A percentile compares a stretch with the other conserved stretches of the same genome.
Conservation (phyloP, 92 coral and sea anemone species). For the Phenganax marumi region DNA sequence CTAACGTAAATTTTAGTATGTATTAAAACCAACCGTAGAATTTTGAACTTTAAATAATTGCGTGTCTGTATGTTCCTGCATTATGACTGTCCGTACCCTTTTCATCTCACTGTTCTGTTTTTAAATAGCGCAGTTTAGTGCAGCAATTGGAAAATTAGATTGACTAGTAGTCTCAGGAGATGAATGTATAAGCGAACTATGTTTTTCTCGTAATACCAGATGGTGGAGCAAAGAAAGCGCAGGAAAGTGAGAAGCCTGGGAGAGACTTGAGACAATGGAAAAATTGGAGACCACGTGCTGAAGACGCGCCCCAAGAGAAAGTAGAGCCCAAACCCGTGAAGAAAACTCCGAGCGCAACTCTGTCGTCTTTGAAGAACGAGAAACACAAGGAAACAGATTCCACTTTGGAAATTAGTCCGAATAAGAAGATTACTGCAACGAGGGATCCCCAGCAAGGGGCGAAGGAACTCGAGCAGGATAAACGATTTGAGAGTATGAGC, state of each 20-base stretch:
- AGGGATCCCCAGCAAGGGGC: conserved; percentile 1
- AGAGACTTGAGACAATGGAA: conserved; percentile 31
- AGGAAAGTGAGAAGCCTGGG: conserved; percentile 33
- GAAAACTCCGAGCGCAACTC: conserved; percentile 7
- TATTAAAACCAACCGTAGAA: too few species aligned
- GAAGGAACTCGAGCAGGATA: neutral
- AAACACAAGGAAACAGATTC: conserved; percentile 5
- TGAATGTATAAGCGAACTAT: neutral
- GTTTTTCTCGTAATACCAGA: neutral
- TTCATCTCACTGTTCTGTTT: neutral
- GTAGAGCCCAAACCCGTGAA: neutral
- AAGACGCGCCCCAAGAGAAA: neutral
- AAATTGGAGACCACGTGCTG: conserved; percentile 24
- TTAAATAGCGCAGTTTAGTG: neutral
- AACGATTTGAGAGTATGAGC: neutral
- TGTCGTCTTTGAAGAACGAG: conserved; percentile 19
- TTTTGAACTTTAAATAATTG: too few species aligned
- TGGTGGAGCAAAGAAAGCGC: conserved; percentile 24
- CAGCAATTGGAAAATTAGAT: too few species aligned
- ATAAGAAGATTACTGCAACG: conserved; percentile 3
- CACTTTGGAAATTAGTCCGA: conserved; percentile 2
- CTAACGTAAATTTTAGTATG: too few species aligned
- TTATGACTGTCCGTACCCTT: neutral
- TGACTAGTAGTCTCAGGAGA: neutral
- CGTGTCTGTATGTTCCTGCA: neutral